Evolutionary conservation across 2,888 invertebrate genomes (phyloP).

Genomic region (Hemaris fuciformis): DNA sequence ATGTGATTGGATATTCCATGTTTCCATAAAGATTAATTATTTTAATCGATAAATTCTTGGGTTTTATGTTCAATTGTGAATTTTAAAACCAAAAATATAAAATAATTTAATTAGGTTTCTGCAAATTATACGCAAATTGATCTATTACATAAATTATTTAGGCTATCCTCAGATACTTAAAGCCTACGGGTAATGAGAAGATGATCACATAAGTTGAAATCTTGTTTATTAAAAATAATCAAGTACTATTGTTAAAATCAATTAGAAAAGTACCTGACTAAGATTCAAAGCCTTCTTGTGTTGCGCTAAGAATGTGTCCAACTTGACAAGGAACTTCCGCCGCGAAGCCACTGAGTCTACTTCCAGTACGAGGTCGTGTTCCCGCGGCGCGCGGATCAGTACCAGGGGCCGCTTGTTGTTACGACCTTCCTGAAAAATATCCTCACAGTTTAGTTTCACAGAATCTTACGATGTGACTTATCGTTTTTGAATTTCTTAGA

Average conservation of each 20-base stretch:
- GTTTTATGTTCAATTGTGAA: too few species aligned
- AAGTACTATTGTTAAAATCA: not conserved
- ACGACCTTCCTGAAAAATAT: slow-evolving; percentile 77
- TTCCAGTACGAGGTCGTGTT: slow-evolving; percentile 96
- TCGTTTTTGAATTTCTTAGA: too few species aligned
- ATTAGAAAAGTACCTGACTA: slow-evolving; percentile 81
- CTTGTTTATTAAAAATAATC: not conserved
- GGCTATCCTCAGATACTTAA: too few species aligned
- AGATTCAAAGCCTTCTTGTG: slow-evolving; percentile 91
- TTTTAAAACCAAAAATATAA: too few species aligned
- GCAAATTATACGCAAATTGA: too few species aligned
- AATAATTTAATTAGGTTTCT: too few species aligned
- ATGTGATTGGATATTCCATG: too few species aligned
- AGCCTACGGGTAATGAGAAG: too few species aligned
- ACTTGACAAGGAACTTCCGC: slow-evolving; percentile 92
- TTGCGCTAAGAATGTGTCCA: slow-evolving; percentile 91
- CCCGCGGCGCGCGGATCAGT: slow-evolving; percentile 89
- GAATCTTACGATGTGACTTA: not conserved
- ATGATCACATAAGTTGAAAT: too few species aligned
- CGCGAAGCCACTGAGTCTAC: slow-evolving; percentile 90
- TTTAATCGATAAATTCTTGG: too few species aligned
- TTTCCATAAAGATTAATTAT: too few species aligned
- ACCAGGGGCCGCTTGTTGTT: slow-evolving; percentile 91
- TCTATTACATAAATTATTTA: too few species aligned
- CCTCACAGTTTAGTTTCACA: not conserved